Evolutionary conservation across 2,888 invertebrate species (phyloP), one percentile per base, ranked within the genome.

Genomic region (Argynnis bischoffii): DNA sequence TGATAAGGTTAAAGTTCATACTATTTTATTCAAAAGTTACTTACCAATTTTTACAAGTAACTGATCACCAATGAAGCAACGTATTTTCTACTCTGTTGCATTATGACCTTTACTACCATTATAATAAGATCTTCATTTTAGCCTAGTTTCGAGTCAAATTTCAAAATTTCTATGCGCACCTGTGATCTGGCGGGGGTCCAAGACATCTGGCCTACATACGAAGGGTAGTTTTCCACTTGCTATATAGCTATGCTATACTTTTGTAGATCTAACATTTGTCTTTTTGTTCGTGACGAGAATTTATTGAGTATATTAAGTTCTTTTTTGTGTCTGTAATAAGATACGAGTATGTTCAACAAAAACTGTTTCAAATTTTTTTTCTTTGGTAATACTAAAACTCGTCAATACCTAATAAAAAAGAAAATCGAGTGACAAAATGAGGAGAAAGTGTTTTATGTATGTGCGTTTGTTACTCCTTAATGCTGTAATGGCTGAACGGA

Each of bases 111-210:
- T 59, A 59, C 26, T 4, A n/a, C 26, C 16, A 59, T 1, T 8
- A n/a, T 26, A 31, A 59, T 59, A 59, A 59, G 48, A 26, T 48
- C 59, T 48, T 48, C 11, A 48, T 48, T 59, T 48, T 16, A 16
- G 47, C 26, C 55, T 55, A 31, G 35, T 11, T 55, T 55, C 11
- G n/a, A 31, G 55, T n/a, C 48, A 59, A 48, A 26, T 48, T 59
- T 59, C 47, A 46, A 48, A 59, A 26, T 59, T 59, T 48, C 18
- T 48, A 59, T 59, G 48, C 48, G 31, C 65, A 65, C 65, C 65
- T 65, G 65, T 16, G 65, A 14, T 47, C 57, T 65, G 65, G 59
- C 53, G 3, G 16, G 4, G 14, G 47, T 57, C 65, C 65, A 65
- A 54, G 26, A 31, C 47, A 18, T 59, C 41, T 65, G 65, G 46